phyloP scores from a whole-genome alignment of 2,888 invertebrate species.

The Aspidiotus destructor region DNA sequence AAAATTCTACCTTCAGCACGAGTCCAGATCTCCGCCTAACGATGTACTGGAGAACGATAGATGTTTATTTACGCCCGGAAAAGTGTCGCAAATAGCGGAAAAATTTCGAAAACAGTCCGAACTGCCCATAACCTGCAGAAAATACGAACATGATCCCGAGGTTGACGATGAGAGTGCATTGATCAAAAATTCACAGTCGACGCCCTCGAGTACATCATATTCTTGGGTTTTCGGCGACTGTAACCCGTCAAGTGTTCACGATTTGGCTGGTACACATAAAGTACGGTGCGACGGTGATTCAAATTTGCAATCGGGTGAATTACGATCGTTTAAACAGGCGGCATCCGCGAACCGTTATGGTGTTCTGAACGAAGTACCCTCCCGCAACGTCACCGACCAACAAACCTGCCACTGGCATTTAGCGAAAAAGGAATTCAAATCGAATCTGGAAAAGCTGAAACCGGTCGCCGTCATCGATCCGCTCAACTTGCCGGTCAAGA shows the following conservation, averaged over 20 bases:
- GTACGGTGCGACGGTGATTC: background rate
- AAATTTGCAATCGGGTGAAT: background rate
- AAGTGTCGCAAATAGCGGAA: slow-evolving; percentile 45
- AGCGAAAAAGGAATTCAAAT: slow-evolving; percentile 23
- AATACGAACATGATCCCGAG: slow-evolving; percentile 30
- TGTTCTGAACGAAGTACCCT: slow-evolving; percentile 18
- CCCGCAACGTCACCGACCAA: slow-evolving; percentile 27
- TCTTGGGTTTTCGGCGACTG: slow-evolving; percentile 34
- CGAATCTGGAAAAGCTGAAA: slow-evolving; percentile 26
- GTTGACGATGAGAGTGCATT: slow-evolving; percentile 20
- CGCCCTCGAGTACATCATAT: slow-evolving; percentile 20
- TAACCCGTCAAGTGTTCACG: background rate
- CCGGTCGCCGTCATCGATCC: slow-evolving; percentile 32
- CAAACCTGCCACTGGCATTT: slow-evolving; percentile 27
- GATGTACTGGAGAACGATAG: slow-evolving; percentile 23
- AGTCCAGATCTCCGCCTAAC: background rate
- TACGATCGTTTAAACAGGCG: slow-evolving; percentile 21
- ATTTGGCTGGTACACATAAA: background rate
- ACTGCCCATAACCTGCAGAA: slow-evolving; percentile 43
- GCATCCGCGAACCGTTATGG: slow-evolving; percentile 19
- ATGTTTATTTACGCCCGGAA: slow-evolving; percentile 30
- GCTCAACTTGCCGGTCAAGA: slow-evolving; percentile 34
- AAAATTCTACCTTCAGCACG: slow-evolving; percentile 1
- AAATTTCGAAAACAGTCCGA: slow-evolving; percentile 48
- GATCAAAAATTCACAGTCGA: slow-evolving; percentile 21